phyloP scores from a whole-genome alignment of 53 echinoderm and acorn worm species.

The Henricia sp. region DNA sequence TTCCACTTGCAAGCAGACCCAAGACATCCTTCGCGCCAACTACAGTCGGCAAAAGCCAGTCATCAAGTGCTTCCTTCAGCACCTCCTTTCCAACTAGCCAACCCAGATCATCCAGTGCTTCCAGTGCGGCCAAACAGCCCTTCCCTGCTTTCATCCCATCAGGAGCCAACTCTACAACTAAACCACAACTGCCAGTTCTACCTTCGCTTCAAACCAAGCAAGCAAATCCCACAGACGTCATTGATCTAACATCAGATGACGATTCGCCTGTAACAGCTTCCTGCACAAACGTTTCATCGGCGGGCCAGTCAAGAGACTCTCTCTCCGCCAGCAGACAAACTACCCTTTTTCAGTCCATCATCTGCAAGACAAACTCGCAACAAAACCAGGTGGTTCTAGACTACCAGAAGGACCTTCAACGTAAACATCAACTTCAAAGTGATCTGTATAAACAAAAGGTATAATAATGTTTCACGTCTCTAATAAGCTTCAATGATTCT shows the following conservation, averaged over 20 bases:
- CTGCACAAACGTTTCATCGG: not conserved
- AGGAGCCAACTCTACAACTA: not conserved
- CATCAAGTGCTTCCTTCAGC: not conserved
- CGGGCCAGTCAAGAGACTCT: not conserved
- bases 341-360: conserved; percentile 37
- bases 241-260: conserved; percentile 29
- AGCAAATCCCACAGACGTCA: not conserved
- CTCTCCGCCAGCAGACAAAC: not conserved
- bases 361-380: conserved; percentile 1
- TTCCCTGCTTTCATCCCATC: not conserved
- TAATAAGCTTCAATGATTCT: no score
- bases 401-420: conserved; percentile 16
- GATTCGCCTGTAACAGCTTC: not conserved
- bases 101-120: not conserved
- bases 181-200: not conserved
- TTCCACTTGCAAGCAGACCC: no score
- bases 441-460: conserved; percentile 54
- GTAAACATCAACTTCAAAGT: conserved; percentile 35
- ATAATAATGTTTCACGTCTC: no score
- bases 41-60: conserved; percentile 13
- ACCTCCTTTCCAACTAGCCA: not conserved
- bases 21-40: no score
- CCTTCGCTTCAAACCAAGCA: not conserved
- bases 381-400: not conserved
- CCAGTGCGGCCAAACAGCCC: not conserved